Conservation (phyloP, 2,113 vertebrate genomes). For the Ophthalmolycus amberensis region DNA sequence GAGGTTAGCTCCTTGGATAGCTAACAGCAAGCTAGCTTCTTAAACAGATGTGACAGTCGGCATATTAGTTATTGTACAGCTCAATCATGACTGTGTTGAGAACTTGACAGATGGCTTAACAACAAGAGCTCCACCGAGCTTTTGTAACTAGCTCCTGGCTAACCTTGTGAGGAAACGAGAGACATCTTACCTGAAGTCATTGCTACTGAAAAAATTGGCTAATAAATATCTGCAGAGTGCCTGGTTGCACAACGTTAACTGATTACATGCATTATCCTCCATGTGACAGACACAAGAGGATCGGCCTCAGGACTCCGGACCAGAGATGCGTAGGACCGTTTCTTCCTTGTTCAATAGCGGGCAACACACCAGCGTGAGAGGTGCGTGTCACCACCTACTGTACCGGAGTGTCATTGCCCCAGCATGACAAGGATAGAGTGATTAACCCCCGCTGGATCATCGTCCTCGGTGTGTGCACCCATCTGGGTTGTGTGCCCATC, state of each 20-base stretch:
- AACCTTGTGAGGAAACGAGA: background rate
- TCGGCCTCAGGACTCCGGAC: background rate
- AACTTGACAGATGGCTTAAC: background rate
- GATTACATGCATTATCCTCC: constrained; percentile 1
- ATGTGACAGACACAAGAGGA: background rate
- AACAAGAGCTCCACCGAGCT: background rate
- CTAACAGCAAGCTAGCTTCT: background rate
- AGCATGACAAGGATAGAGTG: no score
- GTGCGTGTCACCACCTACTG: background rate
- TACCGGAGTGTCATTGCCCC: background rate
- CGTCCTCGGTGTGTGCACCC: no score
- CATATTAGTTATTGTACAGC: background rate
- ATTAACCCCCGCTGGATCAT: no score
- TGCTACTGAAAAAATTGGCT: background rate
- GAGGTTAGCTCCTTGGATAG: background rate
- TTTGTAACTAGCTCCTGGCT: background rate
- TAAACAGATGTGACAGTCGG: no score
- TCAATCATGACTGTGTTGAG: background rate
- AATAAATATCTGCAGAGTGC: background rate
- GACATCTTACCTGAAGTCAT: constrained; percentile 42
- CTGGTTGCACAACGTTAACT: background rate
- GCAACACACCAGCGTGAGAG: background rate
- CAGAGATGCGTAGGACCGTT: background rate
- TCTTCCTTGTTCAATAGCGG: background rate
- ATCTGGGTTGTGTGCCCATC: no score